Percentiles rank a stretch among this genome's conserved stretches.
phyloP scores from a whole-genome alignment of 2,113 vertebrate species.

The Equus quagga region DNA sequence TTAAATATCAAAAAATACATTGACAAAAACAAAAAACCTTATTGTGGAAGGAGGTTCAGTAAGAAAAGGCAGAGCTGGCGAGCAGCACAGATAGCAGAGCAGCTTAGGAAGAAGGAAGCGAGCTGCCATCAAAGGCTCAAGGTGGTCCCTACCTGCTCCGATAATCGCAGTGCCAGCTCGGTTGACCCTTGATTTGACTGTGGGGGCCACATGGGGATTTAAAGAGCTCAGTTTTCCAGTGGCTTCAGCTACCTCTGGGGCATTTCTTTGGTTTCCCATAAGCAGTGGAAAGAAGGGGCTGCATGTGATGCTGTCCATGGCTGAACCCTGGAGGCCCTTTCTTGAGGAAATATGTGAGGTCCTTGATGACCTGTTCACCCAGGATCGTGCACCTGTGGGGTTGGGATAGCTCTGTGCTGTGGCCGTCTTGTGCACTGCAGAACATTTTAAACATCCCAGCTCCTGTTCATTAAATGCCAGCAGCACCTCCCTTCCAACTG shows the following conservation, averaged over 20 bases:
- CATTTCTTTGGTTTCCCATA: neutral
- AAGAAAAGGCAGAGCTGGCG: neutral
- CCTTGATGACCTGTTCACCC: neutral
- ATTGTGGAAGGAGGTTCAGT: neutral
- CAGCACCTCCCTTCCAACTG: neutral
- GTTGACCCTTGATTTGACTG: neutral
- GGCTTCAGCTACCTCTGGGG: neutral
- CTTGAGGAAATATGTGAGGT: neutral
- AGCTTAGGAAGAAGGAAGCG: neutral
- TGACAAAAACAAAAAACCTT: neutral
- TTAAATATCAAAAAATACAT: conserved; percentile 15
- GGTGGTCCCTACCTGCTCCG: neutral
- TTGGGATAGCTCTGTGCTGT: neutral
- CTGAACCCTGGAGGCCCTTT: neutral
- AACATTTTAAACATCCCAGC: neutral
- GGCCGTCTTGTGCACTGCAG: neutral
- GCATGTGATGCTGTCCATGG: neutral
- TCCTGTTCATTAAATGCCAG: neutral
- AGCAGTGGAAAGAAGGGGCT: neutral
- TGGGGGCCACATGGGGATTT: neutral
- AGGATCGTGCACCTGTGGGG: neutral
- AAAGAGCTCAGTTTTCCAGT: conserved; percentile 32
- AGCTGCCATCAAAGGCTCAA: neutral
- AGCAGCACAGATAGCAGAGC: neutral
- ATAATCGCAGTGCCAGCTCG: neutral